phyloP scores from a whole-genome alignment of 2,888 invertebrate genomes.

The Linnaemya tessellans region DNA sequence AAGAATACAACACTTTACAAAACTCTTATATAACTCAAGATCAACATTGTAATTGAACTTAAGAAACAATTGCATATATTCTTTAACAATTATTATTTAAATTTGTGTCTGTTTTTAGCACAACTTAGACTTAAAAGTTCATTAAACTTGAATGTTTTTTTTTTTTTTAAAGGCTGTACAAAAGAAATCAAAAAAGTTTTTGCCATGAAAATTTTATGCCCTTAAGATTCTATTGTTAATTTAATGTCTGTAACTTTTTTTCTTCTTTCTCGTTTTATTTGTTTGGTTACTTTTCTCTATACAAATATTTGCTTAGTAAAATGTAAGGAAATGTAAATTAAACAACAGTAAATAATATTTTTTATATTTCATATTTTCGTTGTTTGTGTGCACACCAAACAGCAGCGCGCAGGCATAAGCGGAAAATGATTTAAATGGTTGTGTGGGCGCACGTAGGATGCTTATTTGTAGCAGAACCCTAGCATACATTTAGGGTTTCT shows the following conservation, averaged over 20 bases:
- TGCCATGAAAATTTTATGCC: constrained; percentile 8
- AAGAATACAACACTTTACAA: neutral
- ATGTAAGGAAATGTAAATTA: constrained; percentile 29
- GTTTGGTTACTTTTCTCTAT: neutral
- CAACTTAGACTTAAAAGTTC: neutral
- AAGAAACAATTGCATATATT: neutral
- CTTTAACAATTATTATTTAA: neutral
- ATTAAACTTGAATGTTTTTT: constrained; percentile 1
- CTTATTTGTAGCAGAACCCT: constrained; percentile 1
- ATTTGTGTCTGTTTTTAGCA: neutral
- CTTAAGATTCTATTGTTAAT: constrained; percentile 29
- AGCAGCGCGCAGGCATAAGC: neutral
- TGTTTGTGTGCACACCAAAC: neutral
- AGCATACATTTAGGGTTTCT: constrained; percentile 17
- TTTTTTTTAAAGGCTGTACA: neutral
- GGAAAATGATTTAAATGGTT: neutral
- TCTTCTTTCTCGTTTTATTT: constrained; percentile 3
- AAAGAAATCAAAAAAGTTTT: neutral
- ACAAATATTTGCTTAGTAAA: constrained; percentile 14
- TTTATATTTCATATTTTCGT: constrained; percentile 1
- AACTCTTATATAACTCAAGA: neutral
- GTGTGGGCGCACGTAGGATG: neutral
- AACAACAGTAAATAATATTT: constrained; percentile 6
- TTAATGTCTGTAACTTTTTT: constrained; percentile 15
- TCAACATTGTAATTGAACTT: neutral